phyloP scores from a whole-genome alignment of 2,113 vertebrate species.

The Pandion haliaetus region DNA sequence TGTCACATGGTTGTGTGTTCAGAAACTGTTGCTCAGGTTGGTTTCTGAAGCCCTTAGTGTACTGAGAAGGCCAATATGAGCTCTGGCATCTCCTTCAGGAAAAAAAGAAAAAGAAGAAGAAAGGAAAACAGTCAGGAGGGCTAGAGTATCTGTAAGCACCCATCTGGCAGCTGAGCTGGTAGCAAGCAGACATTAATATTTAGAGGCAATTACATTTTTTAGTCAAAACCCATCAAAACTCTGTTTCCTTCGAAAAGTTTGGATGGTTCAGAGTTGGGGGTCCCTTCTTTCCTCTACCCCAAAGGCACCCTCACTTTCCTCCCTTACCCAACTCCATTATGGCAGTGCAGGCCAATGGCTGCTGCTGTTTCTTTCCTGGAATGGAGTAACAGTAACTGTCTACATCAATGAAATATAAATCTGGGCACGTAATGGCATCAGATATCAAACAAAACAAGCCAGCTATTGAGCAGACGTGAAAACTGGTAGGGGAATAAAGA shows the following conservation, averaged over 20 bases:
- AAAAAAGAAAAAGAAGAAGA: not conserved
- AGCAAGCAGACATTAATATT: conserved; percentile 52
- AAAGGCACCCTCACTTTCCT: not conserved
- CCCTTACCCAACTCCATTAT: not conserved
- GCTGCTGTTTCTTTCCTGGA: not conserved
- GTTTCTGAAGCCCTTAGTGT: conserved; percentile 30
- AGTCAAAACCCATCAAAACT: conserved; percentile 53
- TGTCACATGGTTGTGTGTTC: not conserved
- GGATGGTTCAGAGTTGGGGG: not conserved
- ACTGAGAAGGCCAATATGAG: conserved; percentile 16
- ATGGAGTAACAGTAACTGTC: not conserved
- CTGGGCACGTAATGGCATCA: not conserved
- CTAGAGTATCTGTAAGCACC: conserved; percentile 28
- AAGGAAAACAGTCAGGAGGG: conserved; percentile 32
- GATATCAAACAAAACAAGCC: not conserved
- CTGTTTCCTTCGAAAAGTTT: conserved; percentile 34
- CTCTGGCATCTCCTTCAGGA: conserved; percentile 13
- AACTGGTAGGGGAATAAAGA: not conserved
- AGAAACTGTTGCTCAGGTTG: conserved; percentile 30
- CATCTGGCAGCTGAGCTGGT: conserved; percentile 46
- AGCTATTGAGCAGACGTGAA: not conserved
- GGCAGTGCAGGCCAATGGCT: not conserved
- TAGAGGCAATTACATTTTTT: conserved; percentile 53
- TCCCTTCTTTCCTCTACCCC: conserved; percentile 4
- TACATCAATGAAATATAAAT: conserved; percentile 20